These are phyloP conservation scores for Paracentrotus lividus DNA, from an alignment of 53 echinoderm and acorn worm species.

Conservation along the genomic window DNA sequence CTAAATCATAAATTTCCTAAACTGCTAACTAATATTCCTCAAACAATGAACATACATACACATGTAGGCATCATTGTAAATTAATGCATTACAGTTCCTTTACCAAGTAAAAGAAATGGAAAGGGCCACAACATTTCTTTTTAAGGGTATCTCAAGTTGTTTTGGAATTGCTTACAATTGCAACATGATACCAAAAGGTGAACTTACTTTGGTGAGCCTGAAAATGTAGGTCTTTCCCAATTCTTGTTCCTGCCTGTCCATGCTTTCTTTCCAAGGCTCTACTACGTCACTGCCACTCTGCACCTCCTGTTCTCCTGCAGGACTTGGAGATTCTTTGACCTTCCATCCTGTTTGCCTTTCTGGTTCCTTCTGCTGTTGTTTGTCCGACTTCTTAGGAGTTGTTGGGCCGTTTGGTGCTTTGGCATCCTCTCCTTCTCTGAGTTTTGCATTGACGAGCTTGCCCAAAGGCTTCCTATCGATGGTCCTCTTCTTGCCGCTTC, in stretches of 20 bases:
- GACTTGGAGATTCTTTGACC: neutral
- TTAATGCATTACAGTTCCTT: no score
- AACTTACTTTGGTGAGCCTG: slow-evolving; percentile 83
- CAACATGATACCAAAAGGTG: neutral
- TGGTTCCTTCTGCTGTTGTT: neutral
- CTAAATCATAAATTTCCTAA: no score
- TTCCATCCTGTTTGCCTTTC: slow-evolving; percentile 29
- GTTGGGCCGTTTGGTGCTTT: neutral
- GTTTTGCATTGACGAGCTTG: slow-evolving; percentile 56
- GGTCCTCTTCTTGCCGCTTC: slow-evolving; percentile 35
- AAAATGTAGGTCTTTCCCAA: slow-evolving; percentile 85
- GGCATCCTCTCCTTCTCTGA: slow-evolving; percentile 8
- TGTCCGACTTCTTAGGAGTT: neutral
- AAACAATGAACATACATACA: no score
- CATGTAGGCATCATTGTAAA: no score
- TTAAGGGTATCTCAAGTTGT: no score
- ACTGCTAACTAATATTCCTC: no score
- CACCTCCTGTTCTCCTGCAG: neutral
- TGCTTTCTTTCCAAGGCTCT: slow-evolving; percentile 9
- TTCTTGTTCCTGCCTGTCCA: slow-evolving; percentile 50
- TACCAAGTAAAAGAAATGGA: no score
- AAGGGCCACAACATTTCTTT: no score
- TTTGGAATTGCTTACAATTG: no score
- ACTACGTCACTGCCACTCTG: neutral
- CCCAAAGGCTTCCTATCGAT: slow-evolving; percentile 33